phyloP scores from a whole-genome alignment of 1,140 invertebrate genomes.

The Leptonema lineaticorne region DNA sequence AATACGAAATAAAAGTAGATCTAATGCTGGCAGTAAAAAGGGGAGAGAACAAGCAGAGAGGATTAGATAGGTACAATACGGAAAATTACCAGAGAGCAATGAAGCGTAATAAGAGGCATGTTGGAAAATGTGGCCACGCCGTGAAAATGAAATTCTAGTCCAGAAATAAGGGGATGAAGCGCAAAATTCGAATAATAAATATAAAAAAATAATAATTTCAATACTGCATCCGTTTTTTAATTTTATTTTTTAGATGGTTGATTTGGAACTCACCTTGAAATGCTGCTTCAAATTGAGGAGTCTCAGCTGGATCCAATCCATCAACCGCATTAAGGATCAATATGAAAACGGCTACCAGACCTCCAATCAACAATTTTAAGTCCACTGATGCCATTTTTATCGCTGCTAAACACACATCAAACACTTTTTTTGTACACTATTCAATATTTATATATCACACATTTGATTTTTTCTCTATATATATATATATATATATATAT shows the following conservation, averaged over 20 bases:
- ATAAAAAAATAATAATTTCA: not conserved
- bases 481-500: not conserved
- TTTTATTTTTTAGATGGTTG: too few relatives aligned
- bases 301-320: slow-evolving; percentile 11
- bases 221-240: not conserved
- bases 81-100: slow-evolving; percentile 14
- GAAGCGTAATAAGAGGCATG: slow-evolving; percentile 4
- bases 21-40: not conserved
- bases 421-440: slow-evolving; percentile 15
- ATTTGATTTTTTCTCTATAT: not conserved
- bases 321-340: slow-evolving; percentile 2
- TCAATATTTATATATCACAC: not conserved
- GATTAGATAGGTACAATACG: not conserved
- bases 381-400: slow-evolving; percentile 17
- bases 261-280: slow-evolving; percentile 25
- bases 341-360: not conserved
- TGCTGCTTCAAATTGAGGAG: slow-evolving; percentile 19
- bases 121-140: not conserved
- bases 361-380: not conserved
- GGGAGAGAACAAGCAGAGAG: slow-evolving; percentile 5
- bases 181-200: not conserved
- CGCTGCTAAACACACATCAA: not conserved
- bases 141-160: not conserved
- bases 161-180: not conserved
- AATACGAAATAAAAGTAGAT: not conserved